Percentiles rank a stretch among this genome's conserved stretches.
Conservation (phyloP, 2,888 invertebrate genomes). For the Orthosia gracilis region DNA sequence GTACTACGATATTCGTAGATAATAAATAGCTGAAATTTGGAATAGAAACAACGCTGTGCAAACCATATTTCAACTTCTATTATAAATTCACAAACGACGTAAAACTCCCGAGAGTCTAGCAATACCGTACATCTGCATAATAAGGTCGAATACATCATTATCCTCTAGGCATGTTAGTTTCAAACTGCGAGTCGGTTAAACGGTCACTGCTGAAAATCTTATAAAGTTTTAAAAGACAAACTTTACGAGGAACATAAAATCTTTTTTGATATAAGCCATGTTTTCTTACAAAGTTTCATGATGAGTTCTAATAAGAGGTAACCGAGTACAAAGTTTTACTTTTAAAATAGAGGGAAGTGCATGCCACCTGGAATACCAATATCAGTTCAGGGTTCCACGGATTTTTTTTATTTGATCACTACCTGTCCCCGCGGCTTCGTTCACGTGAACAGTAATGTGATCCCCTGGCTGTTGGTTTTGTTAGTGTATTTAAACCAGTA, state of each 20-base stretch:
- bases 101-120: not conserved
- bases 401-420: no score
- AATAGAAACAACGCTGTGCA: not conserved
- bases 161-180: not conserved
- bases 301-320: slow-evolving; percentile 44
- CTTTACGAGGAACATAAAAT: slow-evolving; percentile 29
- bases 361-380: slow-evolving; percentile 34
- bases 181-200: not conserved
- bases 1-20: not conserved
- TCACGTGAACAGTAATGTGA: no score
- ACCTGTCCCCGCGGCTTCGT: no score
- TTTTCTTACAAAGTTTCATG: slow-evolving; percentile 36
- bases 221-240: slow-evolving; percentile 38
- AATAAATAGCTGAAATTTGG: not conserved
- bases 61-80: no score
- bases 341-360: slow-evolving; percentile 28
- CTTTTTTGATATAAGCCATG: slow-evolving; percentile 20
- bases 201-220: slow-evolving; percentile 10
- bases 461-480: no score
- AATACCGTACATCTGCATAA: not conserved
- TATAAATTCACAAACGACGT: not conserved
- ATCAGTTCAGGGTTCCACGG: slow-evolving; percentile 6
- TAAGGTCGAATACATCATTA: not conserved
- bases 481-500: no score
- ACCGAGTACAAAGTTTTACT: slow-evolving; percentile 43